Conservation (phyloP, 2,797 vertebrate genomes). For the Clarias fuscus region DNA sequence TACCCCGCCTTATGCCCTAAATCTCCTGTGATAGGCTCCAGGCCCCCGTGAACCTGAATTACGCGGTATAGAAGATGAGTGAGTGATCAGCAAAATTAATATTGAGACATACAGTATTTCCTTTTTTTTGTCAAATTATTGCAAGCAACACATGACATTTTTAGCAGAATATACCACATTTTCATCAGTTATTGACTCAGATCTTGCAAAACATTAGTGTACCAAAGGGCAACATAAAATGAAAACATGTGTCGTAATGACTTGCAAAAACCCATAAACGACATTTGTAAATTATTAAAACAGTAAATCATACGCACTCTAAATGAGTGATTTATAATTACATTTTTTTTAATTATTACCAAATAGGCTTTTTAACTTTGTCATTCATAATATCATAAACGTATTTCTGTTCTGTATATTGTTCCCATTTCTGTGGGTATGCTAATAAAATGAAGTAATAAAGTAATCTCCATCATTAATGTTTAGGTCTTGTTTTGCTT, state of each 20-base stretch:
- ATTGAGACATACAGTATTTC: no score
- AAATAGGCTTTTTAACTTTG: not conserved
- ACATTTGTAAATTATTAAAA: constrained; percentile 19
- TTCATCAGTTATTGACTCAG: not conserved
- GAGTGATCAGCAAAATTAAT: no score
- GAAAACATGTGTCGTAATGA: not conserved
- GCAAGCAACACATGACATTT: not conserved
- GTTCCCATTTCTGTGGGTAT: not conserved
- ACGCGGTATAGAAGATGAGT: no score
- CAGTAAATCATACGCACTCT: not conserved
- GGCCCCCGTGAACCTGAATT: no score
- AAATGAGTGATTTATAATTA: not conserved
- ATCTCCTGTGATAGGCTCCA: no score
- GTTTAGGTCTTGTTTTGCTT: not conserved
- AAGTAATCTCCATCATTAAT: not conserved
- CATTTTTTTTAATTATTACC: not conserved
- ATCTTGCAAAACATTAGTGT: not conserved
- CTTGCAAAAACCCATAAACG: not conserved
- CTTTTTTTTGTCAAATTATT: not conserved
- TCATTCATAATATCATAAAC: not conserved
- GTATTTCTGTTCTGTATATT: not conserved
- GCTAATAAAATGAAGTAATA: not conserved
- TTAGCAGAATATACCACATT: not conserved
- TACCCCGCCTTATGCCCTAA: no score
- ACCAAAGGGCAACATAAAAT: not conserved